A percentile compares a stretch with the other conserved stretches of the same genome.
Conservation (phyloP, 2,113 vertebrate genomes). For the Abramis brama region DNA sequence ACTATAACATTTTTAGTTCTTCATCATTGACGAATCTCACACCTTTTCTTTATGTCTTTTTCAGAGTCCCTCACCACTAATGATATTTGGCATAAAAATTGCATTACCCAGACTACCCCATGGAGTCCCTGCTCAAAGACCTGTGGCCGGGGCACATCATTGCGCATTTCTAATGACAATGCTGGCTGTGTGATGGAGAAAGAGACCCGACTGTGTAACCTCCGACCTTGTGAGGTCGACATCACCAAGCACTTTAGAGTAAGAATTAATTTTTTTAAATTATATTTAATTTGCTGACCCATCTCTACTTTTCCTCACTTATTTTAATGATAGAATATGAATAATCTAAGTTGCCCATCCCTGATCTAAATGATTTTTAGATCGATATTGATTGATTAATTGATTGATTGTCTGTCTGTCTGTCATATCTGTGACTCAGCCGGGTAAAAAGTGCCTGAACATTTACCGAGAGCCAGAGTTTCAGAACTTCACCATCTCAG, state of each 20-base stretch:
- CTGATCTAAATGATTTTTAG: not conserved
- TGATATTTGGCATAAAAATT: conserved; percentile 87
- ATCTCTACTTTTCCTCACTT: not conserved
- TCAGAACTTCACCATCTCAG: conserved; percentile 71
- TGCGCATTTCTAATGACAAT: conserved; percentile 88
- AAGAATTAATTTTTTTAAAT: conserved; percentile 2
- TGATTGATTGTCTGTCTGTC: not conserved
- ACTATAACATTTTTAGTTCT: not conserved
- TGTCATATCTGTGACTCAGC: conserved; percentile 34
- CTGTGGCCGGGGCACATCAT: conserved; percentile 89
- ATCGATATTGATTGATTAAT: not conserved
- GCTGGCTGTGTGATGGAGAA: conserved; percentile 84
- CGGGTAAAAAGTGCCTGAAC: conserved; percentile 75
- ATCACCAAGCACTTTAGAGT: conserved; percentile 92
- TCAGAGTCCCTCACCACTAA: conserved; percentile 49
- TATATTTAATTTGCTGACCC: not conserved
- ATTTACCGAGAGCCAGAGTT: conserved; percentile 72
- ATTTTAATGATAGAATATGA: not conserved
- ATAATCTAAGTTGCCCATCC: too few species aligned
- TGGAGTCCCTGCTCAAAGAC: conserved; percentile 95
- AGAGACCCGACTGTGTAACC: conserved; percentile 89
- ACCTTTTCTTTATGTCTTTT: not conserved
- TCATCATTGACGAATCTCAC: not conserved
- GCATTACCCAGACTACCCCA: conserved; percentile 86
- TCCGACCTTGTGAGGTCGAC: conserved; percentile 89